Percentiles rank a stretch among this genome's conserved stretches.
Evolutionary conservation across 2,888 invertebrate genomes (phyloP).

Genomic region (Miltochrista miniata): DNA sequence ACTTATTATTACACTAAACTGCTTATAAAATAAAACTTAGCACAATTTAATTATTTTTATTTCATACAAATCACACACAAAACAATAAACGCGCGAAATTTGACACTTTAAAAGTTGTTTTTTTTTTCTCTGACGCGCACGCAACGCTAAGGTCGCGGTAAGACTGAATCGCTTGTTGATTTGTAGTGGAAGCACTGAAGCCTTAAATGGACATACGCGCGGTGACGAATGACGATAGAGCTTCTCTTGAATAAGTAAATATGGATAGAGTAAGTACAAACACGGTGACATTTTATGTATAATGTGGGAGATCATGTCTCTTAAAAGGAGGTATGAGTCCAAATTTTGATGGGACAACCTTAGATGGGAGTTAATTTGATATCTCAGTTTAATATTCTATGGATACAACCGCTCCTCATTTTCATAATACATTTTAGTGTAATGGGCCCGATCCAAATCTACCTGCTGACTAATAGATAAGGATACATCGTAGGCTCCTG

Average conservation of each 20-base stretch:
- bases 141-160: slow-evolving; percentile 51
- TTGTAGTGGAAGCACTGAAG: slow-evolving; percentile 50
- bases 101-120: slow-evolving; percentile 23
- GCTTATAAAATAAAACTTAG: slow-evolving; percentile 1
- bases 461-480: no score
- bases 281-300: slow-evolving; percentile 21
- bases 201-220: slow-evolving; percentile 54
- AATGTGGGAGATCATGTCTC: slow-evolving; percentile 23
- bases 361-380: no score
- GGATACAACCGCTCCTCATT: no score
- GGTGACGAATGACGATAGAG: slow-evolving; percentile 35
- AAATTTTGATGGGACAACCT: slow-evolving; percentile 12
- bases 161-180: slow-evolving; percentile 54
- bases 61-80: background rate
- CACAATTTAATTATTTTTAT: slow-evolving; percentile 3
- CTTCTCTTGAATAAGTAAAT: slow-evolving; percentile 15
- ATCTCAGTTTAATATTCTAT: no score
- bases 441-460: no score
- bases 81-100: slow-evolving; percentile 16
- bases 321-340: slow-evolving; percentile 9
- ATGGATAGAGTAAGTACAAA: slow-evolving; percentile 13
- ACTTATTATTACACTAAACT: slow-evolving; percentile 9
- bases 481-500: no score
- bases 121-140: slow-evolving; percentile 47
- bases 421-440: no score